Conservation (phyloP, 2,888 invertebrate genomes). For the Trichogramma dendrolimi region DNA sequence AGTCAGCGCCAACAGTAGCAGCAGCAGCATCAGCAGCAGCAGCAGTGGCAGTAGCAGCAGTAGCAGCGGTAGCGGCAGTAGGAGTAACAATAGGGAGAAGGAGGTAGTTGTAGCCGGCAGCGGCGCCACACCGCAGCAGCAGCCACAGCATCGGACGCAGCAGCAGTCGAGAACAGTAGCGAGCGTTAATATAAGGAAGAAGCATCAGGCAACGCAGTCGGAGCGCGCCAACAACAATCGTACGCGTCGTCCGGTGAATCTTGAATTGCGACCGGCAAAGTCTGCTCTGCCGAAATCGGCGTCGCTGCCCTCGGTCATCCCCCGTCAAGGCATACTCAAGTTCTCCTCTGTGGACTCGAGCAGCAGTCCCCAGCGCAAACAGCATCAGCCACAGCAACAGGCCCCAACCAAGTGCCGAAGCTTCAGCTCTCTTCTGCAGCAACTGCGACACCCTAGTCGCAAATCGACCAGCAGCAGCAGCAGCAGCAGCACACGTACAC, state of each 20-base stretch:
- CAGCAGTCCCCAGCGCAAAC: slow-evolving; percentile 23
- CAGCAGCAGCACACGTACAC: background rate
- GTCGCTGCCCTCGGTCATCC: background rate
- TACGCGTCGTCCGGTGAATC: background rate
- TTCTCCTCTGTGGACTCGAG: slow-evolving; percentile 8
- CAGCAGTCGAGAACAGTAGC: slow-evolving; percentile 3
- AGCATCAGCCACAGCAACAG: slow-evolving; percentile 10
- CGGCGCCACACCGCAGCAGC: background rate
- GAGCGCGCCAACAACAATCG: too few species aligned
- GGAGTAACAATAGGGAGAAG: background rate
- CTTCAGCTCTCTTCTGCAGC: too few species aligned
- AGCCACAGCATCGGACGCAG: background rate
- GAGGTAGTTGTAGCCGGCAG: background rate
- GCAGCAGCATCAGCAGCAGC: background rate
- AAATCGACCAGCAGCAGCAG: background rate
- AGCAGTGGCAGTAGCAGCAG: background rate
- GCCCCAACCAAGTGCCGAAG: too few species aligned
- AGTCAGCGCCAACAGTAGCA: background rate
- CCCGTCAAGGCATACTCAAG: slow-evolving; percentile 34
- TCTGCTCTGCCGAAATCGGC: background rate
- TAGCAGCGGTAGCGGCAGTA: background rate
- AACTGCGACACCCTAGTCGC: slow-evolving; percentile 9
- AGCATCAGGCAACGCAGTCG: too few species aligned
- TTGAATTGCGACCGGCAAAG: background rate
- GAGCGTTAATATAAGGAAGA: background rate